Conservation (phyloP, 1,140 invertebrate species). For the Catajapyx aquilonaris region DNA sequence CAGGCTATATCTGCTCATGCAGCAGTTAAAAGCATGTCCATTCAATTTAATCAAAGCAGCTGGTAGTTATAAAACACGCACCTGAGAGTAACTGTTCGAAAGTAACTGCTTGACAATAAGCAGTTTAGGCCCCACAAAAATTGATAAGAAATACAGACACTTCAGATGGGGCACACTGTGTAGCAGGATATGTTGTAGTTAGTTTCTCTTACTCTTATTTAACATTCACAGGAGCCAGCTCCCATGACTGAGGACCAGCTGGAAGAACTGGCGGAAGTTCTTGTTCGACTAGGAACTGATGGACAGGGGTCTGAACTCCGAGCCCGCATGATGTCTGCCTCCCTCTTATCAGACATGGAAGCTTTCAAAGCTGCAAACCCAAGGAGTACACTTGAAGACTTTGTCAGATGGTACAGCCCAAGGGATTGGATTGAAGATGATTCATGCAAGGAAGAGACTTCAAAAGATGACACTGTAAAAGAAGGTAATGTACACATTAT, state of each 20-base stretch:
- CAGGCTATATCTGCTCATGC: no score
- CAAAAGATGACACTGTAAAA: conserved; percentile 13
- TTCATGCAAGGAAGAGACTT: no score
- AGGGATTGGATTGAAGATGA: conserved; percentile 64
- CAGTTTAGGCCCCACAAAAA: not conserved
- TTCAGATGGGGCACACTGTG: not conserved
- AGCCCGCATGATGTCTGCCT: conserved; percentile 84
- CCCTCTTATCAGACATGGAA: conserved; percentile 91
- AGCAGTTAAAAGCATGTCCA: no score
- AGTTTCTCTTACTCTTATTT: conserved; percentile 5
- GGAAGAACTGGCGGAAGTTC: conserved; percentile 75
- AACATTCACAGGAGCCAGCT: conserved; percentile 46
- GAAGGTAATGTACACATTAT: conserved; percentile 9
- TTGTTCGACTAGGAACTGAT: conserved; percentile 67
- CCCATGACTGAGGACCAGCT: conserved; percentile 95
- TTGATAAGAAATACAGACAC: not conserved
- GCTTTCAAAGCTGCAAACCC: conserved; percentile 98
- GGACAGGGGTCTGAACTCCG: conserved; percentile 61
- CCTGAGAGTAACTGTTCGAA: conserved; percentile 4
- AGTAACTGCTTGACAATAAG: not conserved
- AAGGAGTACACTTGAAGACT: conserved; percentile 73
- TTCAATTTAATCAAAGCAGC: no score
- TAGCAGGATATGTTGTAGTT: conserved; percentile 6
- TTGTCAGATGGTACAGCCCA: conserved; percentile 95
- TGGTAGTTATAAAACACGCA: no score